Percentiles rank a stretch among this genome's conserved stretches.
These are phyloP conservation scores for Pyrochroa serraticornis DNA, from an alignment of 2,888 invertebrate species.

Conservation along the genomic window DNA sequence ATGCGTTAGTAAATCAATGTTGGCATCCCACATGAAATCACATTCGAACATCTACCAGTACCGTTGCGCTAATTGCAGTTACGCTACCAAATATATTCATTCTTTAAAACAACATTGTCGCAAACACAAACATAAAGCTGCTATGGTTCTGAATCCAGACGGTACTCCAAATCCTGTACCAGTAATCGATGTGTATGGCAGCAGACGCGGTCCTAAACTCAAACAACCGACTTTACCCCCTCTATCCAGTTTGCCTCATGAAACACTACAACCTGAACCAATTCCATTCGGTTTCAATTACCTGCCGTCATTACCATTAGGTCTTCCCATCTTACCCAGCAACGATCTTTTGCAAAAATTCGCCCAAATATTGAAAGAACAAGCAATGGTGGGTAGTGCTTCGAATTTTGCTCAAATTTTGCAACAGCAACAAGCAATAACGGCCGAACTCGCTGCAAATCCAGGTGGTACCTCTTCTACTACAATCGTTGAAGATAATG, in stretches of 20 bases:
- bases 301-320: conserved; percentile 32
- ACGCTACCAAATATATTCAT: conserved; percentile 98
- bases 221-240: conserved; percentile 39
- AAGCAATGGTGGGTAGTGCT: no score
- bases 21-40: conserved; percentile 96
- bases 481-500: conserved; percentile 13
- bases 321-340: conserved; percentile 33
- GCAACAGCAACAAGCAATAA: conserved; percentile 26
- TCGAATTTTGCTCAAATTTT: conserved; percentile 21
- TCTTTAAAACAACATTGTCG: conserved; percentile 93
- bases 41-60: conserved; percentile 93
- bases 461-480: not conserved
- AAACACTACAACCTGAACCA: conserved; percentile 17
- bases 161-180: conserved; percentile 87
- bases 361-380: not conserved
- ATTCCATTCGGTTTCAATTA: conserved; percentile 20
- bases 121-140: conserved; percentile 90
- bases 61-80: conserved; percentile 90
- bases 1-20: conserved; percentile 99
- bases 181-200: conserved; percentile 90
- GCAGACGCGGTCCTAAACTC: conserved; percentile 82
- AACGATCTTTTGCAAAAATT: conserved; percentile 5
- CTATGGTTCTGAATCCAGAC: conserved; percentile 86
- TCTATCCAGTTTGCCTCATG: no score
- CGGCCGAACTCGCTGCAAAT: not conserved